These are phyloP conservation scores for Lepus timidus DNA, from an alignment of 2,113 vertebrate genomes.

Conservation along the genomic window DNA sequence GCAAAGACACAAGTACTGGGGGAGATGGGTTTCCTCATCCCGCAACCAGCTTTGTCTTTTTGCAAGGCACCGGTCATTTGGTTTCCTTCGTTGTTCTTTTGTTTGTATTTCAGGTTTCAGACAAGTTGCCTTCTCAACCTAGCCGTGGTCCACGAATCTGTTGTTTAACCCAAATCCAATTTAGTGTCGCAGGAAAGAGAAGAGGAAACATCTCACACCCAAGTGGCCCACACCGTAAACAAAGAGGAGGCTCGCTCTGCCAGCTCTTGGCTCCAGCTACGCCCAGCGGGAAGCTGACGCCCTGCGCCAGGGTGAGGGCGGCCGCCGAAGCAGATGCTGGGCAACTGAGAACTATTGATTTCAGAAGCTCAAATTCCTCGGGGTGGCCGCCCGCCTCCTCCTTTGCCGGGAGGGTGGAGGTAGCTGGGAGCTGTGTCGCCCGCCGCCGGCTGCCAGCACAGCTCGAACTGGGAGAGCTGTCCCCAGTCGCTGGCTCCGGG, in stretches of 20 bases:
- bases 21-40: background rate
- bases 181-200: conserved; percentile 74
- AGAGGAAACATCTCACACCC: conserved; percentile 83
- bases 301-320: conserved; percentile 74
- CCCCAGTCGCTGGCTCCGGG: conserved; percentile 63
- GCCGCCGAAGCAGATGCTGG: conserved; percentile 69
- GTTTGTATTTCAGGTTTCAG: conserved; percentile 67
- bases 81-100: conserved; percentile 63
- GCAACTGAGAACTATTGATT: conserved; percentile 76
- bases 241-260: conserved; percentile 81
- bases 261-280: conserved; percentile 81
- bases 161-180: conserved; percentile 79
- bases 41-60: background rate
- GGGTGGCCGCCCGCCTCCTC: conserved; percentile 58
- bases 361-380: conserved; percentile 77
- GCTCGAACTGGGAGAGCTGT: conserved; percentile 58
- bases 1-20: background rate
- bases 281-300: conserved; percentile 71
- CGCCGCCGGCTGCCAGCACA: conserved; percentile 58
- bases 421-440: conserved; percentile 17
- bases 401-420: background rate
- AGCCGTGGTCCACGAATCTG: conserved; percentile 68
- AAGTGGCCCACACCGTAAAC: conserved; percentile 77
- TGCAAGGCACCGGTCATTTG: background rate
- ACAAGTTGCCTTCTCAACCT: conserved; percentile 70